Conservation (phyloP, 2,113 vertebrate genomes). For the Callipepla squamata region DNA sequence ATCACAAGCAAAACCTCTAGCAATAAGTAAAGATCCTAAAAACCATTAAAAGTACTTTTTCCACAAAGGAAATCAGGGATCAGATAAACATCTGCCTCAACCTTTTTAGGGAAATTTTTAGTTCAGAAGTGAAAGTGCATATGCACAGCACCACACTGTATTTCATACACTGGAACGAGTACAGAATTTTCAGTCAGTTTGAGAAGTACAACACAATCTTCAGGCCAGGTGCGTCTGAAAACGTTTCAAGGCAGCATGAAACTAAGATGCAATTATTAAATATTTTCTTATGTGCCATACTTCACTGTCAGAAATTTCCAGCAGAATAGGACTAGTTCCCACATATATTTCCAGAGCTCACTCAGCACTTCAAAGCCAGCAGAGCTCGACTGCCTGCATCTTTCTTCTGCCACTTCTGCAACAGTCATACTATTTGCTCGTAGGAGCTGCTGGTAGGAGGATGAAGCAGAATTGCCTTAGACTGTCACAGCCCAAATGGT, state of each 20-base stretch:
- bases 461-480: not conserved
- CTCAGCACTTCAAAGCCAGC: not conserved
- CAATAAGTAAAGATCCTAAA: not conserved
- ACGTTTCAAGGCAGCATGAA: not conserved
- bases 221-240: not conserved
- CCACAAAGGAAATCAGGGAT: not conserved
- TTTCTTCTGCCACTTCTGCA: not conserved
- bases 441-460: not conserved
- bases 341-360: not conserved
- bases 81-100: not conserved
- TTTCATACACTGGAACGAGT: not conserved
- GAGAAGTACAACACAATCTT: not conserved
- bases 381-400: not conserved
- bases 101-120: not conserved
- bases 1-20: not conserved
- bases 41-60: not conserved
- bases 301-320: not conserved
- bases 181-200: not conserved
- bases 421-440: not conserved
- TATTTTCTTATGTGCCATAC: not conserved
- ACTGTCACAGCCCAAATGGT: not conserved
- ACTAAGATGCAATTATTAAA: not conserved
- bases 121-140: not conserved
- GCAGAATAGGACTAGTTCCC: not conserved
- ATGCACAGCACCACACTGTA: accelerated